Conservation (phyloP, 23 tunicate genomes). For the Ciona savignyi region DNA sequence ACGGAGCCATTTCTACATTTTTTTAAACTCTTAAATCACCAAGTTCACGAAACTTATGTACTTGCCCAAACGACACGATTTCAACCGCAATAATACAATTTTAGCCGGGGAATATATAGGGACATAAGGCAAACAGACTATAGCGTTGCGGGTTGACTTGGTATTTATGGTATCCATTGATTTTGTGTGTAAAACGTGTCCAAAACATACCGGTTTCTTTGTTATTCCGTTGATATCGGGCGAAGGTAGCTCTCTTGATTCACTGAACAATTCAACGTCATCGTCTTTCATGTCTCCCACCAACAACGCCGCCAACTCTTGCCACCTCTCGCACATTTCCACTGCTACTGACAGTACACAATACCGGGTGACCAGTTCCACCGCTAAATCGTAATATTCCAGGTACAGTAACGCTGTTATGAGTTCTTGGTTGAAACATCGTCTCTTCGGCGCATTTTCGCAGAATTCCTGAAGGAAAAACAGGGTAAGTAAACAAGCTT, state of each 20-base stretch:
- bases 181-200: no score
- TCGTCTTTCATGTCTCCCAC: constrained; percentile 12
- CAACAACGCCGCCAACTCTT: background rate
- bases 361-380: constrained; percentile 17
- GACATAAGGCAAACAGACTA: no score
- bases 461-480: constrained; percentile 40
- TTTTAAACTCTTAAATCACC: no score
- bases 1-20: no score
- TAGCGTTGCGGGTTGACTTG: no score
- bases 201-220: background rate
- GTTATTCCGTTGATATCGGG: background rate
- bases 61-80: no score
- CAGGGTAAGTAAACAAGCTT: no score
- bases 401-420: constrained; percentile 41
- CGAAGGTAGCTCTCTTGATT: background rate
- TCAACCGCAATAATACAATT: no score
- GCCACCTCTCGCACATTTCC: constrained; percentile 20
- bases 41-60: no score
- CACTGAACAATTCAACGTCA: background rate
- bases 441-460: constrained; percentile 5
- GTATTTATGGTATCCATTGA: no score
- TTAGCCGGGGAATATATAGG: no score
- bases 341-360: constrained; percentile 32
- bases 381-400: constrained; percentile 44
- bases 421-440: constrained; percentile 18